Percentiles rank a stretch among this genome's conserved stretches.
phyloP scores from a whole-genome alignment of 2,113 vertebrate genomes.

The Dipodomys spectabilis region DNA sequence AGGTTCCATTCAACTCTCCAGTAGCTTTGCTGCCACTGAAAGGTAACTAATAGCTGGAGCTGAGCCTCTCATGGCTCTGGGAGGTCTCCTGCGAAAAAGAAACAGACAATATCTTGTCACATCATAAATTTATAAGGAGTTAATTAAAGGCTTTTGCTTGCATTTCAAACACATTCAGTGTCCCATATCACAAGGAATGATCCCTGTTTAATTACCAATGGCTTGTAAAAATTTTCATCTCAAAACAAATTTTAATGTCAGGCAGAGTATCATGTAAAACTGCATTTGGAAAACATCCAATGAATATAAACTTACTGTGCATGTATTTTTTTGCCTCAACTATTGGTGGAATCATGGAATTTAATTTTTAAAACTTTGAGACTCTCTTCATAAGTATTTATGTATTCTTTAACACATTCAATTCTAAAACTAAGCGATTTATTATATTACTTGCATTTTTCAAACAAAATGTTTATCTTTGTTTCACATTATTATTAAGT shows the following conservation, averaged over 20 bases:
- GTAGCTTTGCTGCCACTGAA: conserved; percentile 72
- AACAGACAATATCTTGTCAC: conserved; percentile 82
- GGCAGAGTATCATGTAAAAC: conserved; percentile 51
- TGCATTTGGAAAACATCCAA: background rate
- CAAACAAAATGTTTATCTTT: background rate
- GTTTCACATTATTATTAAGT: background rate
- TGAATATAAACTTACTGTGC: background rate
- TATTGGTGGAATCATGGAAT: conserved; percentile 17
- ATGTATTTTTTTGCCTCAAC: conserved; percentile 57
- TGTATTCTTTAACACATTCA: background rate
- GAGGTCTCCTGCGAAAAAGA: conserved; percentile 75
- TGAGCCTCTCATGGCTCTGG: conserved; percentile 71
- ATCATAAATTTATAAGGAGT: conserved; percentile 84
- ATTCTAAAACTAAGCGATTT: conserved; percentile 7
- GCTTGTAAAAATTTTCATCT: conserved; percentile 71
- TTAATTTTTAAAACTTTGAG: conserved; percentile 56
- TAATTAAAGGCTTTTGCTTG: conserved; percentile 82
- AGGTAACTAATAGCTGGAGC: conserved; percentile 80
- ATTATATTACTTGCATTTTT: background rate
- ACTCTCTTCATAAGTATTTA: background rate
- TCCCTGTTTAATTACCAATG: conserved; percentile 60
- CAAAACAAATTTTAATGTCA: conserved; percentile 71
- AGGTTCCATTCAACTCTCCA: conserved; percentile 72
- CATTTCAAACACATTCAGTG: conserved; percentile 77
- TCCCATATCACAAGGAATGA: conserved; percentile 71